phyloP scores from a whole-genome alignment of 2,113 vertebrate species.

The Notothenia rossii region DNA sequence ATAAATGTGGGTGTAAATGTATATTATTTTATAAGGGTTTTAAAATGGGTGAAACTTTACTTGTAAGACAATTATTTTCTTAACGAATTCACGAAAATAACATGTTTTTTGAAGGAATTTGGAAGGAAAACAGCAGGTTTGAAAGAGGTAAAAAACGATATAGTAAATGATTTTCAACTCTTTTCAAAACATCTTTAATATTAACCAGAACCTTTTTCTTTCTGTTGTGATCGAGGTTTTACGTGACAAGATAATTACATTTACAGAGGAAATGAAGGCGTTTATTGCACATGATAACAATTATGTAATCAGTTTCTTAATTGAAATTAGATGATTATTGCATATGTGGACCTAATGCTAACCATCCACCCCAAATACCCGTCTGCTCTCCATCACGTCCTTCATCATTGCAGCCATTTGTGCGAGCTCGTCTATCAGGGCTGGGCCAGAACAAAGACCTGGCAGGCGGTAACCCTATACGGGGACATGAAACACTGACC shows the following conservation, averaged over 20 bases:
- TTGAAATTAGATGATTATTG: conserved; percentile 16
- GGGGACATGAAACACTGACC: conserved; percentile 69
- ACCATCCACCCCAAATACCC: conserved; percentile 33
- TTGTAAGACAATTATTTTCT: not conserved
- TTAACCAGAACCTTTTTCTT: conserved; percentile 44
- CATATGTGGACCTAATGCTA: conserved; percentile 37
- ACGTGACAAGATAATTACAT: conserved; percentile 40
- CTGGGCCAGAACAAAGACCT: conserved; percentile 69
- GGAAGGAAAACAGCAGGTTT: conserved; percentile 1
- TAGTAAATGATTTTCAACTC: conserved; percentile 13
- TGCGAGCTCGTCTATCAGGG: conserved; percentile 59
- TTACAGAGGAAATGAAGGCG: conserved; percentile 13
- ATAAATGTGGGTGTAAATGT: not conserved
- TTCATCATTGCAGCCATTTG: conserved; percentile 61
- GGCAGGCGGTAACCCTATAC: conserved; percentile 75
- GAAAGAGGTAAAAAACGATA: conserved; percentile 14
- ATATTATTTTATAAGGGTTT: conserved; percentile 6
- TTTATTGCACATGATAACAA: conserved; percentile 38
- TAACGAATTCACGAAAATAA: conserved; percentile 4
- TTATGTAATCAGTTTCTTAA: conserved; percentile 26
- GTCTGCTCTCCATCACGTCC: conserved; percentile 64
- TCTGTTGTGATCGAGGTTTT: conserved; percentile 31
- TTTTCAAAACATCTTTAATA: conserved; percentile 30
- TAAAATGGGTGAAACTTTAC: not conserved
- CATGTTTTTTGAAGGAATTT: not conserved